Evolutionary conservation across 1,140 invertebrate species (phyloP).

Genomic region (Ruditapes philippinarum): DNA sequence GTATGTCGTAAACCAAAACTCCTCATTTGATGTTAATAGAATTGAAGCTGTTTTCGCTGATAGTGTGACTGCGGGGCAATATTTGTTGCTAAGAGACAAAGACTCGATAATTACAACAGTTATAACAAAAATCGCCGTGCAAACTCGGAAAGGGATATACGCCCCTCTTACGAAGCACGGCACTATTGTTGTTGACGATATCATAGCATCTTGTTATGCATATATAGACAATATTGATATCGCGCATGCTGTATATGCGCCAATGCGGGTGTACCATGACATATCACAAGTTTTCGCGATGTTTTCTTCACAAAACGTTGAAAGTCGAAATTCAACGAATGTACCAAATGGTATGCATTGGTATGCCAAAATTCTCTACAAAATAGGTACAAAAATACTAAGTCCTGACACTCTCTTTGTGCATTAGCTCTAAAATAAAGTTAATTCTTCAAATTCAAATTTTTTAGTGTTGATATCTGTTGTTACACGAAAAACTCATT

Average conservation of each 20-base stretch:
- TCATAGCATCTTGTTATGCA: slow-evolving; percentile 98
- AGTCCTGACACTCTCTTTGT: slow-evolving; percentile 51
- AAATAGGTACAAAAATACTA: slow-evolving; percentile 87
- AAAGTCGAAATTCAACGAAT: slow-evolving; percentile 38
- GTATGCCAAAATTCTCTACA: slow-evolving; percentile 94
- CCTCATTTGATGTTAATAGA: slow-evolving; percentile 31
- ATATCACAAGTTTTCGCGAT: slow-evolving; percentile 66
- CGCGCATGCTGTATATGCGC: slow-evolving; percentile 94
- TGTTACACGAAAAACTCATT: not conserved
- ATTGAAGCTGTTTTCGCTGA: slow-evolving; percentile 81
- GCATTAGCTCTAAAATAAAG: slow-evolving; percentile 25
- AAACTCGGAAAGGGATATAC: slow-evolving; percentile 91
- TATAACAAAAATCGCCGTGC: slow-evolving; percentile 89
- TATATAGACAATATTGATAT: slow-evolving; percentile 94
- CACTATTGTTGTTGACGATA: slow-evolving; percentile 95
- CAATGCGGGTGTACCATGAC: slow-evolving; percentile 89
- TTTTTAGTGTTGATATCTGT: not conserved
- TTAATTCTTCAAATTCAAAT: not conserved
- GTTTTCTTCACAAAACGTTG: slow-evolving; percentile 10
- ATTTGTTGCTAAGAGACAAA: slow-evolving; percentile 73
- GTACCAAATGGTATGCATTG: slow-evolving; percentile 89
- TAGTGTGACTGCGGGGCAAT: slow-evolving; percentile 85
- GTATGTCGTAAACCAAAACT: slow-evolving; percentile 71
- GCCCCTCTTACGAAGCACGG: slow-evolving; percentile 97
- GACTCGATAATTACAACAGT: slow-evolving; percentile 86